These are phyloP conservation scores for Crambe crambe DNA, from an alignment of 37 sponge, comb jelly and placozoan genomes.

Conservation along the genomic window DNA sequence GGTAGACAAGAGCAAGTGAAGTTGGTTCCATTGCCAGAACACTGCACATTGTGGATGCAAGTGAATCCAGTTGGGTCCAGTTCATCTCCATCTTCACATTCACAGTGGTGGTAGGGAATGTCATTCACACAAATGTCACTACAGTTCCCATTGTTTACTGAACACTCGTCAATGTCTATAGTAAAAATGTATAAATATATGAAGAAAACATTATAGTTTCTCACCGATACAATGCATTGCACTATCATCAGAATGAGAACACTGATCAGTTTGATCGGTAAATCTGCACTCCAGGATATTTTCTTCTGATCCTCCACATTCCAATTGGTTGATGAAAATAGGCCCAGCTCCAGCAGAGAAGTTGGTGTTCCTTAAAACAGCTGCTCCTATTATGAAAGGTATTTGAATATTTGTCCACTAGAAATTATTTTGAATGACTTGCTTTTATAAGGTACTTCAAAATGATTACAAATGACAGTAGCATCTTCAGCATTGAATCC, in stretches of 20 bases:
- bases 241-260: slow-evolving; percentile 13
- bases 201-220: neutral
- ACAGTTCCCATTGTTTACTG: slow-evolving; percentile 15
- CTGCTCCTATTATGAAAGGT: neutral
- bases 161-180: slow-evolving; percentile 40
- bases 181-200: neutral
- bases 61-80: slow-evolving; percentile 13
- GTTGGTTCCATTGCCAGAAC: neutral
- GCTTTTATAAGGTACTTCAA: neutral
- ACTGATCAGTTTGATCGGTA: neutral
- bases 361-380: neutral
- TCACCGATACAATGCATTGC: slow-evolving; percentile 19
- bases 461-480: slow-evolving; percentile 41
- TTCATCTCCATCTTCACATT: slow-evolving; percentile 17
- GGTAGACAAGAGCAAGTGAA: slow-evolving; percentile 22
- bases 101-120: slow-evolving; percentile 38
- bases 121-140: slow-evolving; percentile 35
- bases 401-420: neutral
- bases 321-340: slow-evolving; percentile 19
- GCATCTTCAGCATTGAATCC: slow-evolving; percentile 29
- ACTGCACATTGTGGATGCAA: slow-evolving; percentile 17
- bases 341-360: slow-evolving; percentile 35
- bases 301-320: slow-evolving; percentile 23
- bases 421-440: too few relatives aligned
- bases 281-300: slow-evolving; percentile 20